Conservation (phyloP, 2,797 vertebrate species). For the Rachycentron canadum region DNA sequence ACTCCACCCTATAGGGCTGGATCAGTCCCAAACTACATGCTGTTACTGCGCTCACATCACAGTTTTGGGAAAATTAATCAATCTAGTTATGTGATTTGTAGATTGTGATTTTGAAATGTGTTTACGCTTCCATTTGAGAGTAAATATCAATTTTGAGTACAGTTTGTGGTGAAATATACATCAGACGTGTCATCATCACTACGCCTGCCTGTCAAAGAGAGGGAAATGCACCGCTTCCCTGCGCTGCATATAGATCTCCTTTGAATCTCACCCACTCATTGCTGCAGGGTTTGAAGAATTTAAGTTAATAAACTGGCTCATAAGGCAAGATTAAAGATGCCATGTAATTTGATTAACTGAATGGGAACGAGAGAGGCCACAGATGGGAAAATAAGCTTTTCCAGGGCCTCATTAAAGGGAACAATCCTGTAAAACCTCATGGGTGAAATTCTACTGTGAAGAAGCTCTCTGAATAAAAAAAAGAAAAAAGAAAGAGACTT, state of each 20-base stretch:
- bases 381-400: constrained; percentile 87
- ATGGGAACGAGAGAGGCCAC: constrained; percentile 78
- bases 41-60: constrained; percentile 49
- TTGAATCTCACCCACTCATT: constrained; percentile 80
- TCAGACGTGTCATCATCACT: constrained; percentile 70
- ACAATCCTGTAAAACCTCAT: constrained; percentile 81
- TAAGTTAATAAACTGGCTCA: constrained; percentile 83
- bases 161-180: constrained; percentile 68
- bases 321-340: constrained; percentile 84
- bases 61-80: constrained; percentile 63
- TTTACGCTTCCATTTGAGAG: constrained; percentile 63
- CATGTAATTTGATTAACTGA: constrained; percentile 85
- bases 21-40: constrained; percentile 45
- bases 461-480: constrained; percentile 47
- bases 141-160: constrained; percentile 62
- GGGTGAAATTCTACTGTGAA: constrained; percentile 74
- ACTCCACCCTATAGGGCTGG: constrained; percentile 70
- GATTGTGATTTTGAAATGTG: constrained; percentile 70
- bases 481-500: constrained; percentile 40
- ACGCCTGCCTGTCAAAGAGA: constrained; percentile 62
- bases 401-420: constrained; percentile 84
- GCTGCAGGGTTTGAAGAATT: constrained; percentile 81
- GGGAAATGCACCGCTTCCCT: constrained; percentile 59
- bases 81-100: constrained; percentile 63
- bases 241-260: constrained; percentile 70